Evolutionary conservation across 1,140 invertebrate genomes (phyloP).

Genomic region (Sarcophaga peregrina): DNA sequence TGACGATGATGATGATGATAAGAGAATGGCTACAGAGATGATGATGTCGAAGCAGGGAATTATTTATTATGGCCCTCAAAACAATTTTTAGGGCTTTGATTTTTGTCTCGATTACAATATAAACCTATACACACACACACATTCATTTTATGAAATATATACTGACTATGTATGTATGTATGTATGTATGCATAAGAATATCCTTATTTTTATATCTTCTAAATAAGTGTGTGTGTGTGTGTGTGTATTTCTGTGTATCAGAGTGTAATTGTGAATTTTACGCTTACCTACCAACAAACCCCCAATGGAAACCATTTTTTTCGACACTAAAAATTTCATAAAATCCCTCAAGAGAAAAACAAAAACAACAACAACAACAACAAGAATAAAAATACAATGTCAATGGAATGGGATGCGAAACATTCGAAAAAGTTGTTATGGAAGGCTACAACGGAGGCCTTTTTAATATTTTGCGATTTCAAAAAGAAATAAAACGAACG

Average conservation of each 20-base stretch:
- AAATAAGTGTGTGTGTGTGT: neutral
- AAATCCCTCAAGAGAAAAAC: neutral
- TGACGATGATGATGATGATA: slow-evolving; percentile 20
- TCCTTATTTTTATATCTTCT: neutral
- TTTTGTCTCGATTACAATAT: slow-evolving; percentile 38
- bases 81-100: slow-evolving; percentile 42
- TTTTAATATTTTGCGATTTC: neutral
- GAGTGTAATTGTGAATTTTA: slow-evolving; percentile 63
- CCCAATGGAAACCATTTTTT: slow-evolving; percentile 43
- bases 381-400: too few species aligned
- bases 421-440: slow-evolving; percentile 32
- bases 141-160: neutral
- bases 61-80: slow-evolving; percentile 34
- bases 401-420: neutral
- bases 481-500: neutral
- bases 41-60: neutral
- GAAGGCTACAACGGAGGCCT: slow-evolving; percentile 26
- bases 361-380: neutral
- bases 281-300: slow-evolving; percentile 64
- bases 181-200: neutral
- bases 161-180: neutral
- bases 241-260: slow-evolving; percentile 47
- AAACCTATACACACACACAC: neutral
- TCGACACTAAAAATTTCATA: slow-evolving; percentile 23
- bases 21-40: neutral